phyloP scores from a whole-genome alignment of 1,140 invertebrate species.

The Heliconius hewitsoni region DNA sequence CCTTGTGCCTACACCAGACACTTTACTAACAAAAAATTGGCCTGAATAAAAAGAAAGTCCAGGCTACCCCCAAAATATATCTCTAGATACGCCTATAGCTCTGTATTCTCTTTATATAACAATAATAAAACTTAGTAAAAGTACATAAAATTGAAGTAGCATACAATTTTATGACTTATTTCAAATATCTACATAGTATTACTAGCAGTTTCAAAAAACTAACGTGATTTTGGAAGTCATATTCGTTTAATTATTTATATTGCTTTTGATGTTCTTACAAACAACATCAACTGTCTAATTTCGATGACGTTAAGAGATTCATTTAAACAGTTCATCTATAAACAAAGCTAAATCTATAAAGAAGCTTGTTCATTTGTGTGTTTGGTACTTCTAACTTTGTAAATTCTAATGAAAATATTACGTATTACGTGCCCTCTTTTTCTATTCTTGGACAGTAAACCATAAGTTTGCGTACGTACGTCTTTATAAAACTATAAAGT shows the following conservation, averaged over 20 bases:
- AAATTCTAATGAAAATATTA: neutral
- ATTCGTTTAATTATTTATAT: constrained; percentile 3
- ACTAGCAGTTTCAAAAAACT: neutral
- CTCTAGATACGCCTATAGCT: too few species aligned
- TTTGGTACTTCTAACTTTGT: neutral
- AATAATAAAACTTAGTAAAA: too few species aligned
- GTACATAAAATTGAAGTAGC: too few species aligned
- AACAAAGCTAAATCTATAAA: neutral
- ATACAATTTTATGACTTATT: neutral
- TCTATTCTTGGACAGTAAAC: neutral
- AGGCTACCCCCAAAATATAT: too few species aligned
- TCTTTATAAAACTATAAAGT: neutral
- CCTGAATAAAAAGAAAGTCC: too few species aligned
- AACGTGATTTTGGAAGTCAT: neutral
- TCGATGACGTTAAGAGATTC: neutral
- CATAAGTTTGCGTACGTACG: neutral
- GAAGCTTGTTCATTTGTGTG: neutral
- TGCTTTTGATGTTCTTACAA: neutral
- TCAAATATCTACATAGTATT: neutral
- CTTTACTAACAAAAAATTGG: too few species aligned
- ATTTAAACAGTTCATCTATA: constrained; percentile 1
- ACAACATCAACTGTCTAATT: neutral
- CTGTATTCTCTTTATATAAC: too few species aligned
- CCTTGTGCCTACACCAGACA: too few species aligned
- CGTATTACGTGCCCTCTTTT: neutral